These are phyloP conservation scores for Drosophila aldrichi DNA, from an alignment of 2,888 invertebrate genomes.

Conservation along the genomic window DNA sequence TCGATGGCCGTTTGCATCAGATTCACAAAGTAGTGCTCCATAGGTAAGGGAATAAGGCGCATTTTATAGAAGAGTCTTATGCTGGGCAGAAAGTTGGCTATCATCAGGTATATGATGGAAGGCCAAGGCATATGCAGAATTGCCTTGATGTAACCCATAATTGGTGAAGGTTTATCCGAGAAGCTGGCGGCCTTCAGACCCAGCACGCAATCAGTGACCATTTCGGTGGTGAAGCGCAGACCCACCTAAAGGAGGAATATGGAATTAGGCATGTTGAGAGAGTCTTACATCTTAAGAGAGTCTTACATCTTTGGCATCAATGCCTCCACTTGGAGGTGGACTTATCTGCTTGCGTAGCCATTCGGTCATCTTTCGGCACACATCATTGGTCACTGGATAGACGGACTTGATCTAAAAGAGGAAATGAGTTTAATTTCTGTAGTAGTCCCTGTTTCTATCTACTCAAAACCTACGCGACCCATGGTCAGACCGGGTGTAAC, in stretches of 20 bases:
- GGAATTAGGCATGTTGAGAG: no score
- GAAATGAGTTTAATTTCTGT: background rate
- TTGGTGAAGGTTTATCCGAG: slow-evolving; percentile 74
- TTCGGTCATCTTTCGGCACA: slow-evolving; percentile 84
- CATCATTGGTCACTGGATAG: slow-evolving; percentile 85
- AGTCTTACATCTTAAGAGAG: slow-evolving; percentile 39
- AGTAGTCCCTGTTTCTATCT: no score
- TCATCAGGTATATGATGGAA: slow-evolving; percentile 56
- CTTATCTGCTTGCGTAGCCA: slow-evolving; percentile 83
- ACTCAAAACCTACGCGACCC: slow-evolving; percentile 83
- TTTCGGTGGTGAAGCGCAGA: slow-evolving; percentile 84
- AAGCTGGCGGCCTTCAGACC: slow-evolving; percentile 85
- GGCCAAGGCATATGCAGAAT: slow-evolving; percentile 74
- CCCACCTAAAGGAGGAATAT: slow-evolving; percentile 62
- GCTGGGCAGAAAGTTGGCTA: slow-evolving; percentile 65
- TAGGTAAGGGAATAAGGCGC: slow-evolving; percentile 85
- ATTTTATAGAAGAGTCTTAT: slow-evolving; percentile 41
- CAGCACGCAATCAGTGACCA: slow-evolving; percentile 85
- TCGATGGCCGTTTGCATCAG: slow-evolving; percentile 75
- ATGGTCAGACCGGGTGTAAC: slow-evolving; percentile 86
- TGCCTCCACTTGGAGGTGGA: slow-evolving; percentile 73
- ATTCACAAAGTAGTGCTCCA: slow-evolving; percentile 86
- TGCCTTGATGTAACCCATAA: slow-evolving; percentile 73
- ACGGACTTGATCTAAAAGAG: slow-evolving; percentile 84
- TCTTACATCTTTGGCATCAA: slow-evolving; percentile 85